Conservation (phyloP, 2,113 vertebrate genomes). For the Sterrhoptilus dennistouni region DNA sequence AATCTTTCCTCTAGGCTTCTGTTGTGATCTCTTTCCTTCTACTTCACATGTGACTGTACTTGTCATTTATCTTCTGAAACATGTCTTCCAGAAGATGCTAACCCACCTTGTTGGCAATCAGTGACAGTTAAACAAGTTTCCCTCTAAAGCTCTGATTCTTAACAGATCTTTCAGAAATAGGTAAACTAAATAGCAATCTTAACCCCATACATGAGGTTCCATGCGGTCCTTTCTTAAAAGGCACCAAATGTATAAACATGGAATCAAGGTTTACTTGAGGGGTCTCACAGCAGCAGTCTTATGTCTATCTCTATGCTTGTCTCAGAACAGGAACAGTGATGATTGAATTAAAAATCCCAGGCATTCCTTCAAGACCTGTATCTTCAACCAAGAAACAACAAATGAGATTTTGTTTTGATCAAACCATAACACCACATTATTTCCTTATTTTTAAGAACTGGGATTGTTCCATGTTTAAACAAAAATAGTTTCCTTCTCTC, state of each 20-base stretch:
- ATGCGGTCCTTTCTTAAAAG: not conserved
- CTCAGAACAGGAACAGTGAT: not conserved
- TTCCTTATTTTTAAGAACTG: not conserved
- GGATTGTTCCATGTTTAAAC: not conserved
- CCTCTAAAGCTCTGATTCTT: not conserved
- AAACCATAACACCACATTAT: not conserved
- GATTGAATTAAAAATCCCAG: not conserved
- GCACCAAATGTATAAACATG: not conserved
- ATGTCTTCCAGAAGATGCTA: not conserved
- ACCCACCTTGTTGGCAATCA: not conserved
- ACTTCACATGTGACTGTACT: not conserved
- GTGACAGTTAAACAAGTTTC: not conserved
- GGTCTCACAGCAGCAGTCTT: not conserved
- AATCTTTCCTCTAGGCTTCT: not conserved
- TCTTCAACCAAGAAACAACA: not conserved
- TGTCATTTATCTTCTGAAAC: not conserved
- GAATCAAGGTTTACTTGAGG: not conserved
- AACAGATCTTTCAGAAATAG: not conserved
- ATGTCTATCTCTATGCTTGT: not conserved
- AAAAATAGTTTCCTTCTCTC: not conserved
- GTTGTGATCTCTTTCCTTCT: not conserved
- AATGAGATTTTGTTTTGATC: not conserved
- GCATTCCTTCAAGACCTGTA: not conserved
- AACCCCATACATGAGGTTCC: not conserved
- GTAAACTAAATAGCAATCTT: not conserved